phyloP scores from a whole-genome alignment of 2,797 vertebrate genomes.

The Allobates femoralis region DNA sequence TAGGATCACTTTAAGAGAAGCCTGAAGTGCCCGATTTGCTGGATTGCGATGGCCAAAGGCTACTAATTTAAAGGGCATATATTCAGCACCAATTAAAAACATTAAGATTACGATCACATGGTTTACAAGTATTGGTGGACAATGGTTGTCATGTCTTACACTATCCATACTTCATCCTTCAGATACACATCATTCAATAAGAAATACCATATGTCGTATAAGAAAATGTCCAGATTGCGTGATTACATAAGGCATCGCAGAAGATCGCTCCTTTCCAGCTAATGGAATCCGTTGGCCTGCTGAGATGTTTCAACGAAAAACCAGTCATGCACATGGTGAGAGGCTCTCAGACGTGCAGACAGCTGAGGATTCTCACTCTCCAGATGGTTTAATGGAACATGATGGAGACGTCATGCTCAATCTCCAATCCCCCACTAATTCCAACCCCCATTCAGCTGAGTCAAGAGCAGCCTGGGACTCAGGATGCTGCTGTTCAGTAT shows the following conservation, averaged over 20 bases:
- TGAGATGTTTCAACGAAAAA: constrained; percentile 16
- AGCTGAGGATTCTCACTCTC: constrained; percentile 47
- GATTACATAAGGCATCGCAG: not conserved
- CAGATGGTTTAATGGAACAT: constrained; percentile 53
- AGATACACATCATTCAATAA: not conserved
- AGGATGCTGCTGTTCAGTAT: not conserved
- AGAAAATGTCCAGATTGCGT: not conserved
- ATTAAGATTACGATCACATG: too few relatives aligned
- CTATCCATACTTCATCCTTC: not conserved
- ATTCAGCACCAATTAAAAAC: too few relatives aligned
- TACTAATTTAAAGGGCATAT: too few relatives aligned
- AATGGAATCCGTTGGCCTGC: not conserved
- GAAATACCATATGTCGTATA: not conserved
- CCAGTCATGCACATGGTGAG: constrained; percentile 12
- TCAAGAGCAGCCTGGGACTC: constrained; percentile 6
- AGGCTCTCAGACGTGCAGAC: constrained; percentile 30
- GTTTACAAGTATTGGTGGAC: too few relatives aligned
- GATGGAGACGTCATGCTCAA: constrained; percentile 45
- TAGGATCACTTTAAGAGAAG: too few relatives aligned
- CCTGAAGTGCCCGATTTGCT: too few relatives aligned
- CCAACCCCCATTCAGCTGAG: not conserved
- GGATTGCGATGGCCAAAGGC: too few relatives aligned
- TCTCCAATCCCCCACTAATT: constrained; percentile 23
- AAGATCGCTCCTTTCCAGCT: not conserved
- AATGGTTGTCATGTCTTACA: too few relatives aligned